These are phyloP conservation scores for Ceratitis capitata DNA, from an alignment of 1,140 invertebrate species.

Conservation along the genomic window DNA sequence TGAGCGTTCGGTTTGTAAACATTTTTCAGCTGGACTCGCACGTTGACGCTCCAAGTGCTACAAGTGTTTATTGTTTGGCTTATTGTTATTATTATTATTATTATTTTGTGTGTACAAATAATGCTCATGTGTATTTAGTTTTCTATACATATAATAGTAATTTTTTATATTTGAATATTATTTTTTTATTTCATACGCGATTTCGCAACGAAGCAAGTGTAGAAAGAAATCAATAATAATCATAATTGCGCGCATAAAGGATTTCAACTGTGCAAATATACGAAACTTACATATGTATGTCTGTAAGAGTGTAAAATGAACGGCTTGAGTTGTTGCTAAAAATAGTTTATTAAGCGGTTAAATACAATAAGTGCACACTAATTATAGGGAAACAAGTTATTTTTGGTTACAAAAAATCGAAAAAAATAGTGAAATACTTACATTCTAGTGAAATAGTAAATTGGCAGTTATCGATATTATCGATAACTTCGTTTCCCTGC, in stretches of 20 bases:
- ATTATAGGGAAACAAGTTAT: no score
- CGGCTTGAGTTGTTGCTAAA: neutral
- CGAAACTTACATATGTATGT: neutral
- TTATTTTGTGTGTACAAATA: neutral
- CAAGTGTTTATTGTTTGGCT: neutral
- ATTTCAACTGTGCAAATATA: neutral
- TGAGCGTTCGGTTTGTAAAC: no score
- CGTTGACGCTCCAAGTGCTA: neutral
- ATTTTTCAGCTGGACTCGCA: neutral
- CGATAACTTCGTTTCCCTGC: no score
- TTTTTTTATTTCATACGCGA: neutral
- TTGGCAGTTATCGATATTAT: no score
- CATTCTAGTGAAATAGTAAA: no score
- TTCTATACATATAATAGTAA: no score
- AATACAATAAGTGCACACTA: no score
- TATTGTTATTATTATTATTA: neutral
- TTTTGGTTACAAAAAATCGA: no score
- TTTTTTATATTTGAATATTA: no score
- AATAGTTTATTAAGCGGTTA: no score
- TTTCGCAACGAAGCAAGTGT: no score
- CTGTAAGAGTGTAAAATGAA: neutral
- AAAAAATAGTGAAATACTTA: no score
- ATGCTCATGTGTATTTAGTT: neutral
- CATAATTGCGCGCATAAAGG: neutral
- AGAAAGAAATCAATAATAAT: neutral